Percentiles rank a stretch among this genome's conserved stretches.
Conservation (phyloP, 2,888 invertebrate species). For the Phasia obesa region DNA sequence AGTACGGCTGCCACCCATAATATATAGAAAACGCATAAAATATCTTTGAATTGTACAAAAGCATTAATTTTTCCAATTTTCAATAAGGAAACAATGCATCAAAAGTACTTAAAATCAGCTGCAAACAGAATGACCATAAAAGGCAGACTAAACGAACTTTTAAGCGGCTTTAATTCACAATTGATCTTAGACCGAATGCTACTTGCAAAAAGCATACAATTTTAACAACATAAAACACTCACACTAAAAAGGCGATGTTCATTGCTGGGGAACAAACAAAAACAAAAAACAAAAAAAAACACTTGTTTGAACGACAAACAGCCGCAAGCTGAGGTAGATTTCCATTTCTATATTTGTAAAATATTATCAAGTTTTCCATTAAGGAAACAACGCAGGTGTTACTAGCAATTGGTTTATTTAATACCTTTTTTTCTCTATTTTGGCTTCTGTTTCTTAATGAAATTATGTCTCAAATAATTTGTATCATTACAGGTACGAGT, state of each 20-base stretch:
- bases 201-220: constrained; percentile 10
- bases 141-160: constrained; percentile 6
- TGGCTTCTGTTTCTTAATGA: constrained; percentile 2
- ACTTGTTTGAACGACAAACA: constrained; percentile 13
- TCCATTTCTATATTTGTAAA: constrained; percentile 18
- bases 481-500: background rate
- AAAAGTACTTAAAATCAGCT: constrained; percentile 20
- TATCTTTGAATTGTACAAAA: constrained; percentile 10
- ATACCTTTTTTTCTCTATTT: constrained; percentile 2
- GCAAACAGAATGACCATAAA: constrained; percentile 31
- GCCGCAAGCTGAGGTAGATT: constrained; percentile 16
- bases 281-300: no score
- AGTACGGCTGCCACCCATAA: constrained; percentile 16
- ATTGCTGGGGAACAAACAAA: constrained; percentile 30
- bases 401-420: constrained; percentile 5
- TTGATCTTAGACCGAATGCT: background rate
- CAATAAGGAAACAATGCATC: constrained; percentile 34
- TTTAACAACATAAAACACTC: constrained; percentile 15
- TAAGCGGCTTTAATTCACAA: constrained; percentile 8
- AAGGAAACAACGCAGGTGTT: constrained; percentile 21
- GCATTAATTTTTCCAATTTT: background rate
- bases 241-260: constrained; percentile 21
- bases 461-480: background rate
- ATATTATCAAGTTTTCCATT: background rate
- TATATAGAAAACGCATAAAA: constrained; percentile 8